These are phyloP conservation scores for Philypnodon macrostomus DNA, from an alignment of 2,797 vertebrate genomes.

Conservation along the genomic window DNA sequence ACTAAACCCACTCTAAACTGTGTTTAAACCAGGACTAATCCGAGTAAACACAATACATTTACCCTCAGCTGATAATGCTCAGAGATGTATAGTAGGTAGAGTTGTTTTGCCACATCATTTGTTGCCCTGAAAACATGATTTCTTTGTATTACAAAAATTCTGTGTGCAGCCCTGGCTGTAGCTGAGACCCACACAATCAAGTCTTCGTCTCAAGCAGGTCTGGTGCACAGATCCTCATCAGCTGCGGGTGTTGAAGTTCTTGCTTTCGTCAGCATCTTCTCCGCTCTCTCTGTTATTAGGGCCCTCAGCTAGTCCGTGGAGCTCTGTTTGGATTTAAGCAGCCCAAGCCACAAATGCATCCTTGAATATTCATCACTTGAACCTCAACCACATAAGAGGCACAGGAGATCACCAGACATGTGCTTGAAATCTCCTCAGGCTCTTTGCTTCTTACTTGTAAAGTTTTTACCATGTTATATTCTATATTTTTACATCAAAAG, in stretches of 20 bases:
- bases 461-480: conserved; percentile 33
- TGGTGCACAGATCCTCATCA: conserved; percentile 50
- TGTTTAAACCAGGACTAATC: too few species aligned
- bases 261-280: conserved; percentile 42
- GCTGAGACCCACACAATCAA: conserved; percentile 22
- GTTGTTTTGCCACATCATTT: too few species aligned
- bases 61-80: too few species aligned
- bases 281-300: conserved; percentile 52
- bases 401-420: conserved; percentile 48
- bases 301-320: conserved; percentile 23
- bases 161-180: too few species aligned
- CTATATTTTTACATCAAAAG: not conserved
- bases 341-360: conserved; percentile 48
- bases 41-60: too few species aligned
- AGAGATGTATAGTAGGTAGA: too few species aligned
- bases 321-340: conserved; percentile 46
- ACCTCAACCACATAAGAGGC: conserved; percentile 55
- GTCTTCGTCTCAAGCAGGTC: conserved; percentile 54
- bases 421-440: conserved; percentile 46
- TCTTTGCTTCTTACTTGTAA: conserved; percentile 47
- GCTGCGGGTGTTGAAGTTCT: conserved; percentile 27
- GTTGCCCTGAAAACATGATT: too few species aligned
- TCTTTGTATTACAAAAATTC: too few species aligned
- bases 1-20: too few species aligned
- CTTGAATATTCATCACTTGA: conserved; percentile 44